Evolutionary conservation across 2,113 vertebrate species (phyloP), one percentile per base, ranked within the genome.

Genomic region (Chamaetylas fuelleborni): DNA sequence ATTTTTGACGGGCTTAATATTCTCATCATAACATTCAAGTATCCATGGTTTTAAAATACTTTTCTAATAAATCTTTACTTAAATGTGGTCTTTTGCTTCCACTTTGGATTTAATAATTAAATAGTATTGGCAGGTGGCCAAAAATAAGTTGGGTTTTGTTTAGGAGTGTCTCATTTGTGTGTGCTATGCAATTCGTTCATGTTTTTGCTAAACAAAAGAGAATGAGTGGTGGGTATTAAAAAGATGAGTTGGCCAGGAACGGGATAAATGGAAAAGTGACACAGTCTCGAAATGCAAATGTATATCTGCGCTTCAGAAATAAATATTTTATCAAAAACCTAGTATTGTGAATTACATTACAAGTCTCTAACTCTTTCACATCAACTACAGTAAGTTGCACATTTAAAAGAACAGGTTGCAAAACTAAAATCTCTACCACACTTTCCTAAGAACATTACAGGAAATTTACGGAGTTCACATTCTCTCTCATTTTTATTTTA

Each of bases 251-350:
- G 33, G 3, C 12, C 26, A 15, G 18, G 28, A 73, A 24, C 31
- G 10, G n/a, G 18, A 33, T 2, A 62, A 73, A 24, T 33, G 14
- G 65, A 60, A 66, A 56, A 67, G 13, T 15, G 22, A 70, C 50
- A 23, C 12, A 15, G 10, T 81, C 11, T 33, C 88, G 47, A 78
- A 95, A 90, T 86, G 62, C 31, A 58, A 29, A 66, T 22, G 15
- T 53, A 45, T 62, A 83, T 33, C 78, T 90, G 58, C 40, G 29
- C 67, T 96, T 94, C 81, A 77, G 64, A 96, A 96, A 70, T 48
- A 70, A 16, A 56, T 62, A 25, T 82, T 42, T 16, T 40, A 15
- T 66, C 38, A 57, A 81, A 74, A 92, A 61, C 23, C 48, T 33
- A 13, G 5, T 43, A 81, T 53, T 81, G 25, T 76, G 73, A 84